Conservation (phyloP, 2,797 vertebrate species). For the Manis javanica region DNA sequence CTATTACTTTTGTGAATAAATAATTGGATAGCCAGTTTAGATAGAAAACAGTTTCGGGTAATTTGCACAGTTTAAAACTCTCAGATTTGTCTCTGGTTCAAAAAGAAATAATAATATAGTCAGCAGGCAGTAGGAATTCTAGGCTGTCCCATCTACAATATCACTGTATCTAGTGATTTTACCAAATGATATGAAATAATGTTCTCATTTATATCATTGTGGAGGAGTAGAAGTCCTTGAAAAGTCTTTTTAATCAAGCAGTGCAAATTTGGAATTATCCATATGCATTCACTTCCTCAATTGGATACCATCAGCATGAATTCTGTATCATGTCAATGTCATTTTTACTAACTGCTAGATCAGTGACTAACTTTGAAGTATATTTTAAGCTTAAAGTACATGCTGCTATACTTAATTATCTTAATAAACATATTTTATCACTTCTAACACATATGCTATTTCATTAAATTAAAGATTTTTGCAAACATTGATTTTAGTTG, state of each 20-base stretch:
- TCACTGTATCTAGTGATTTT: neutral
- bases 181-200: neutral
- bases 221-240: neutral
- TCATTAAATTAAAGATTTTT: constrained; percentile 41
- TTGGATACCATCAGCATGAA: neutral
- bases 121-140: neutral
- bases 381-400: constrained; percentile 50
- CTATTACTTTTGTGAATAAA: neutral
- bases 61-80: neutral
- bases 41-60: neutral
- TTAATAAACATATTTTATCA: constrained; percentile 38
- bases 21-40: neutral
- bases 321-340: neutral
- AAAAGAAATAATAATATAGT: neutral
- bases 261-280: neutral
- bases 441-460: neutral
- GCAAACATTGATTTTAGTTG: neutral
- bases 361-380: neutral
- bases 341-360: neutral
- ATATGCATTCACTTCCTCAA: neutral
- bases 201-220: neutral
- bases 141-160: neutral
- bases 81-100: neutral
- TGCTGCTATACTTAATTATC: neutral
- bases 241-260: neutral